A percentile compares a stretch with the other conserved stretches of the same genome.
phyloP scores from a whole-genome alignment of 2,113 vertebrate genomes.

The Passer domesticus region DNA sequence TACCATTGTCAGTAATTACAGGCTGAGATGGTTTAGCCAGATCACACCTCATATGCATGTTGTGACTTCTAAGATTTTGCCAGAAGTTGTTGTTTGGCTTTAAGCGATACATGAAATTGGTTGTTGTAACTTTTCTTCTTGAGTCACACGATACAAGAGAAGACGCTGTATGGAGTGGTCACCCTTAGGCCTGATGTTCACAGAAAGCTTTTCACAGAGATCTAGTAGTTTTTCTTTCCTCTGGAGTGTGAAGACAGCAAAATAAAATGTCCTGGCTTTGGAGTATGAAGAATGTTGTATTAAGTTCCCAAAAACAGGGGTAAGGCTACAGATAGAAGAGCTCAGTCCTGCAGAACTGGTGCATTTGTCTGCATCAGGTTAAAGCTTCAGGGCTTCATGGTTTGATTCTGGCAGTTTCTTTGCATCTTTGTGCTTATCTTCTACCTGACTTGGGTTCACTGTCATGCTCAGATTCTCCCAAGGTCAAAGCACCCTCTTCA shows the following conservation, averaged over 20 bases:
- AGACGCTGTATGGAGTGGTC: not conserved
- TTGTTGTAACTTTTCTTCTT: not conserved
- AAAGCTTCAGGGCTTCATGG: not conserved
- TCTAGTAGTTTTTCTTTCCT: not conserved
- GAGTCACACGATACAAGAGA: not conserved
- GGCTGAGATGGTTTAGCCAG: not conserved
- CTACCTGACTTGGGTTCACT: not conserved
- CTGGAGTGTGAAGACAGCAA: not conserved
- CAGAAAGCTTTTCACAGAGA: not conserved
- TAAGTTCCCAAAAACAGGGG: not conserved
- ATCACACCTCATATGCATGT: not conserved
- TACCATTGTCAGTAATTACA: not conserved
- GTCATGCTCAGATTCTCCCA: rapidly evolving
- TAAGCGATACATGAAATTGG: not conserved
- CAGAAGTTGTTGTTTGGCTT: not conserved
- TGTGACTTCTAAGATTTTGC: not conserved
- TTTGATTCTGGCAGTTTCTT: not conserved
- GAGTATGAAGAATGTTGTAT: not conserved
- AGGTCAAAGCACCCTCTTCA: rapidly evolving
- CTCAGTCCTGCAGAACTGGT: not conserved
- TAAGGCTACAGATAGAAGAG: not conserved
- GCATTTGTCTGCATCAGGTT: not conserved
- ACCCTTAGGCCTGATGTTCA: not conserved
- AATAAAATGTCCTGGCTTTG: not conserved
- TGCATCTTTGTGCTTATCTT: not conserved